Percentiles rank a stretch among this genome's conserved stretches.
Evolutionary conservation across 2,113 vertebrate species (phyloP).

Genomic region (Rhipidura dahli): DNA sequence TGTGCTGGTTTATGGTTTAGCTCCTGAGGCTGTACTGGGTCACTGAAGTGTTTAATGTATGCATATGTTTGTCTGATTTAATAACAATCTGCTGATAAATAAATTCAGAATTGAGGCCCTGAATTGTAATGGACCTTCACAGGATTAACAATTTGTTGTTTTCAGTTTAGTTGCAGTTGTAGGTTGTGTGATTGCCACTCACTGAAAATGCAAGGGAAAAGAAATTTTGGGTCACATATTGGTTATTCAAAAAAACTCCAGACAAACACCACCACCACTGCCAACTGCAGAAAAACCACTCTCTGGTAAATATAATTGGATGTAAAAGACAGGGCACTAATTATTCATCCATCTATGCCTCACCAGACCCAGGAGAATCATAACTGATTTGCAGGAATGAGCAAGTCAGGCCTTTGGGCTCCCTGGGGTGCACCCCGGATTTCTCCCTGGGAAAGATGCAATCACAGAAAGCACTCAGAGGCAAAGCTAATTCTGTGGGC

Average conservation of each 20-base stretch:
- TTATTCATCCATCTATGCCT: neutral
- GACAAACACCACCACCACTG: too few species aligned
- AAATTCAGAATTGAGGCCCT: neutral
- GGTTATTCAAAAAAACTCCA: neutral
- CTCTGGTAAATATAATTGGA: neutral
- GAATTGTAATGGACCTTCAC: neutral
- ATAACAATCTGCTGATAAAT: constrained; percentile 19
- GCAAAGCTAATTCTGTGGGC: neutral
- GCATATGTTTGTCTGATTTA: constrained; percentile 19
- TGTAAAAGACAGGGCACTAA: neutral
- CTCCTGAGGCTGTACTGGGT: neutral
- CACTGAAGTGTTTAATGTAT: neutral
- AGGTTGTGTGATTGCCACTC: neutral
- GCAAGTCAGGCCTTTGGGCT: neutral
- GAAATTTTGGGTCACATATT: neutral
- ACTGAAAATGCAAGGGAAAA: neutral
- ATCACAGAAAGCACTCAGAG: neutral
- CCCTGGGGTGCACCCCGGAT: neutral
- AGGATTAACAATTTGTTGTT: neutral
- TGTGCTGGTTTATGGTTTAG: neutral
- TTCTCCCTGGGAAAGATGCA: neutral
- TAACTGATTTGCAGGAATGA: neutral
- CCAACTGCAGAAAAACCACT: neutral
- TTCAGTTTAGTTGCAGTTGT: neutral
- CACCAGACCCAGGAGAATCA: neutral